phyloP scores from a whole-genome alignment of 2,113 vertebrate genomes.

The Acanthisitta chloris region DNA sequence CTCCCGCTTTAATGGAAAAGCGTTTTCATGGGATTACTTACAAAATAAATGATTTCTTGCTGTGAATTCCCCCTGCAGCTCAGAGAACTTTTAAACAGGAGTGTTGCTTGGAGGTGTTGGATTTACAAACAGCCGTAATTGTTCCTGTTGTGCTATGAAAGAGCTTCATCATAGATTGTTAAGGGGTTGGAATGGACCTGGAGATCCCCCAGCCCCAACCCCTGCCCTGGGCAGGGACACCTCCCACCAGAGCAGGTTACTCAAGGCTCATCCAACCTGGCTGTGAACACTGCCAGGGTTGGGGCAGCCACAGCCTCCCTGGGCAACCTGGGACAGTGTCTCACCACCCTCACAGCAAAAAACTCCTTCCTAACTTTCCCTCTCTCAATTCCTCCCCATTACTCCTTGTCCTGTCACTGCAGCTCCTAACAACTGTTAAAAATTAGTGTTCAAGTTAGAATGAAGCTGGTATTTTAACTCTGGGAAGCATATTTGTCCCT shows the following conservation, averaged over 20 bases:
- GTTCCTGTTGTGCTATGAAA: rapidly evolving
- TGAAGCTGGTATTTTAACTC: background rate
- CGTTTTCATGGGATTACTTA: background rate
- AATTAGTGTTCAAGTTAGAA: background rate
- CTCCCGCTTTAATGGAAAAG: rapidly evolving
- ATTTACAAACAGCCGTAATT: background rate
- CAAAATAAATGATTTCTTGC: background rate
- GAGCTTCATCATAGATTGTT: background rate
- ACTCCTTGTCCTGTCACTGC: no score
- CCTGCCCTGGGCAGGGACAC: no score
- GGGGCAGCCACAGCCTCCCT: no score
- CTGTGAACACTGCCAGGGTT: no score
- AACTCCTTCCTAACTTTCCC: no score
- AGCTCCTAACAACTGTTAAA: background rate
- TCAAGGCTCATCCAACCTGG: no score
- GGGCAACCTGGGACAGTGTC: no score
- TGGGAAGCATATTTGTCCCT: background rate
- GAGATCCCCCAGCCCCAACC: no score
- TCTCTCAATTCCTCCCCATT: no score
- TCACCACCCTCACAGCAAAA: no score
- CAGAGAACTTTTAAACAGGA: background rate
- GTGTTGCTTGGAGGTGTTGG: background rate
- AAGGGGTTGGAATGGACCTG: no score
- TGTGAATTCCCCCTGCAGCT: background rate
- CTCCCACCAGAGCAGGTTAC: no score